Base-by-base conservation (phyloP, 2,113 vertebrate species). In the Pheucticus melanocephalus region DNA sequence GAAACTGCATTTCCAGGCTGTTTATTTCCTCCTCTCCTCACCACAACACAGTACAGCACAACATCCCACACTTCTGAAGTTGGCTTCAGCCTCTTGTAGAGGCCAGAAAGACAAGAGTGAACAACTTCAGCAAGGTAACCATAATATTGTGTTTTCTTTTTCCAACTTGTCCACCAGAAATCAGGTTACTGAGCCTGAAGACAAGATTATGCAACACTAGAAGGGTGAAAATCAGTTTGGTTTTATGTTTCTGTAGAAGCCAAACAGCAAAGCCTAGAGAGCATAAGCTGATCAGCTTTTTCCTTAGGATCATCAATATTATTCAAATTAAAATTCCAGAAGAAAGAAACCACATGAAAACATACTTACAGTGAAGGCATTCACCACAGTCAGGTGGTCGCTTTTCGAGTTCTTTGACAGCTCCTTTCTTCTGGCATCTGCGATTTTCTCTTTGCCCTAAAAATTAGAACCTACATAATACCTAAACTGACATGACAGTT, bases 391-490 rank as follows among this genome's bases (percentile, higher is more conserved):
- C 39, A 99, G 98, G 92, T 99, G 99, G 91, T 99, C 99, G 35
- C 99, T 99, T 92, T 98, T 99, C 0, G 98, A 98, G 94, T 99
- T 98, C 82, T 97, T 99, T 30, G 99, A 99, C 78, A 99, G 94
- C 37, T 96, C 96, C 90, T 98, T 99, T 84, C 99, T 99, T 97
- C 98, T 99, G 85, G 98, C 98, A 98, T 99, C 99, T 37, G 99
- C 99, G 6, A 99, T 93, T 96, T 99, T 99, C 96, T 99, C 99
- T 97, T 99, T 99, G 51, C 99, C 99, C 99, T 99, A 96, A 88
- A 78, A 95, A 96, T 70, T 0, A 95, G 37, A 73, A 80, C 9
- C 14, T 31, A 18, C 65, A 8, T 81, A 88, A 75, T 5, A 86
- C 28, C 56, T 33, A 60, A 7, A 39, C 48, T 75, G 54, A 85